These are phyloP conservation scores for Brevimyrus niger DNA, from an alignment of 2,113 vertebrate genomes.

Conservation along the genomic window DNA sequence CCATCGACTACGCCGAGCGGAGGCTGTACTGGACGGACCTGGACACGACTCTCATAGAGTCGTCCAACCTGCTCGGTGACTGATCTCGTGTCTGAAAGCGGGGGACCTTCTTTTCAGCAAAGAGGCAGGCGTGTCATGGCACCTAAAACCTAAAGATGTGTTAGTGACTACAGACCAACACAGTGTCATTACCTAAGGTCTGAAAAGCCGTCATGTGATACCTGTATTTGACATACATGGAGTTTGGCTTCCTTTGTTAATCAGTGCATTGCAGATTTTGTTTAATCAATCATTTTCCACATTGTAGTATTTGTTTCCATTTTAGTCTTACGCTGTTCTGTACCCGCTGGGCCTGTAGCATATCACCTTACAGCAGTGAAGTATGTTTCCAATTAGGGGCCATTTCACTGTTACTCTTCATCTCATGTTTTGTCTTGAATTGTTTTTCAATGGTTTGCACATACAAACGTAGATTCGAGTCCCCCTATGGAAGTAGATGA, in stretches of 20 bases:
- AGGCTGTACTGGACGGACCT: constrained; percentile 94
- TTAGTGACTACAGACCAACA: background rate
- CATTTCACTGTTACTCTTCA: background rate
- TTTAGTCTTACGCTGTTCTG: background rate
- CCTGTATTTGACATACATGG: background rate
- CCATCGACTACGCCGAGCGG: constrained; percentile 88
- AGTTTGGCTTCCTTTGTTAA: background rate
- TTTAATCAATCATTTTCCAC: background rate
- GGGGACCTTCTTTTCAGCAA: background rate
- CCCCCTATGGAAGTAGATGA: background rate
- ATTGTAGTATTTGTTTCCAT: background rate
- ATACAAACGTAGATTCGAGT: background rate
- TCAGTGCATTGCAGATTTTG: background rate
- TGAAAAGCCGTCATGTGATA: background rate
- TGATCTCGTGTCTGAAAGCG: background rate
- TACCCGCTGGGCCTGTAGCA: background rate
- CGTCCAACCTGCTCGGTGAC: constrained; percentile 91
- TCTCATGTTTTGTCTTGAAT: background rate
- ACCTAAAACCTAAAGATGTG: background rate
- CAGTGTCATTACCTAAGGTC: background rate
- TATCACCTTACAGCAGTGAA: background rate
- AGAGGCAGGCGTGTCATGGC: background rate
- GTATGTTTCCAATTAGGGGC: background rate
- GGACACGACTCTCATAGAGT: constrained; percentile 92
- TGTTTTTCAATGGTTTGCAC: background rate